Conservation (phyloP, 2,113 vertebrate species). For the Calidris pugnax region DNA sequence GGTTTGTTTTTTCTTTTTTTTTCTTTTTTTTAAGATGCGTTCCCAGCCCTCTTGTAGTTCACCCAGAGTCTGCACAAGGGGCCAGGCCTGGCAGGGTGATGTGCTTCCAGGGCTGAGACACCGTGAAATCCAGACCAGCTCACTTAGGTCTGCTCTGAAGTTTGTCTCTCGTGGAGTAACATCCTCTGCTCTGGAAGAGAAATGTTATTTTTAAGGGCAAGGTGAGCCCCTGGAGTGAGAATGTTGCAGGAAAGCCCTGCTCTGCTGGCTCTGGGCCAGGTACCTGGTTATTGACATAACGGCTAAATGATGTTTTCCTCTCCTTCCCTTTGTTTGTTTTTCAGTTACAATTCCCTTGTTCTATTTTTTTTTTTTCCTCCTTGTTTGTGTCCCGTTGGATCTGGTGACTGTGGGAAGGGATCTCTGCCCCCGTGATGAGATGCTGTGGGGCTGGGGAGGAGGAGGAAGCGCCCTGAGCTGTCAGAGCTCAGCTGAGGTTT, state of each 20-base stretch:
- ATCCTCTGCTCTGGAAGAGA: not conserved
- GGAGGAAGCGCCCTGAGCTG: not conserved
- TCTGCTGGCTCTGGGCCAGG: not conserved
- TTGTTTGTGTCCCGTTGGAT: accelerated
- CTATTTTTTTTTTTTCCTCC: not conserved
- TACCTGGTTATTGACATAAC: not conserved
- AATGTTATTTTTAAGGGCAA: not conserved
- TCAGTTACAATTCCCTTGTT: not conserved
- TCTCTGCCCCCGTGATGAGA: not conserved
- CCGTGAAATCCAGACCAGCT: not conserved
- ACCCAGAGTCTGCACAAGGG: not conserved
- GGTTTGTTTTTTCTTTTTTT: too few relatives aligned
- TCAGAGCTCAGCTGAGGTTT: not conserved
- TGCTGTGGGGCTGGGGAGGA: not conserved
- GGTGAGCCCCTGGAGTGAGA: not conserved
- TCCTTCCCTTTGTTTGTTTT: not conserved
- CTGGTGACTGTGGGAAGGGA: not conserved
- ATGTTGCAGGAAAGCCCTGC: not conserved
- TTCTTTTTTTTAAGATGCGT: not conserved
- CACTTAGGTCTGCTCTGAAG: accelerated
- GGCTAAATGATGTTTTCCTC: not conserved
- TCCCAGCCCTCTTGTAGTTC: not conserved
- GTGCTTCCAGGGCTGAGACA: accelerated
- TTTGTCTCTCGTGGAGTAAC: not conserved
- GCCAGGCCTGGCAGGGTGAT: not conserved